Evolutionary conservation across 2,113 vertebrate species (phyloP).

Genomic region (Rattus rattus): DNA sequence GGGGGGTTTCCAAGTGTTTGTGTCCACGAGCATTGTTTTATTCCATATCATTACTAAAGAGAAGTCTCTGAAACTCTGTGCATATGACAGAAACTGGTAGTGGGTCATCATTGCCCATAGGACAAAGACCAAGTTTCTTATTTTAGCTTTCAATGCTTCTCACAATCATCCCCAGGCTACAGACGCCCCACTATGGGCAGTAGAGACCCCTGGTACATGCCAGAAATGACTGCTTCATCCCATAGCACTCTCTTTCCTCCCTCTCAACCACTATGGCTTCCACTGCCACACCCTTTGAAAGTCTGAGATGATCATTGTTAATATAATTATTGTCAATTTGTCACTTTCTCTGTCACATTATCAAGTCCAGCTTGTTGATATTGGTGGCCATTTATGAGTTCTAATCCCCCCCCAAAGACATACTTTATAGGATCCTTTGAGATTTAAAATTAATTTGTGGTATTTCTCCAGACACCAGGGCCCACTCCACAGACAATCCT

Average conservation of each 20-base stretch:
- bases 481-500: background rate
- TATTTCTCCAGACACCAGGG: background rate
- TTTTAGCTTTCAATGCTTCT: background rate
- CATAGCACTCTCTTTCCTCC: background rate
- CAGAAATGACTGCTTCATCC: background rate
- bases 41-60: background rate
- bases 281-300: background rate
- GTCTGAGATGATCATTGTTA: background rate
- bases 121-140: background rate
- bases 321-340: no score
- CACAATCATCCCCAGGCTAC: background rate
- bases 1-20: background rate
- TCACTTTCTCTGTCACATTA: no score
- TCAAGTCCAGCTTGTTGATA: no score
- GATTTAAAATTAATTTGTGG: no score
- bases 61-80: background rate
- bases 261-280: background rate
- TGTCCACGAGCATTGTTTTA: background rate
- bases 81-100: background rate
- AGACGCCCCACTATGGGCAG: background rate
- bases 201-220: background rate
- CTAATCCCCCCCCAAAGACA: no score
- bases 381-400: no score
- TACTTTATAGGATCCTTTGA: no score
- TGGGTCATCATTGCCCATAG: background rate